These are phyloP conservation scores for Scelioninae gen. 1 DNA, from an alignment of 2,888 invertebrate genomes.

Conservation along the genomic window DNA sequence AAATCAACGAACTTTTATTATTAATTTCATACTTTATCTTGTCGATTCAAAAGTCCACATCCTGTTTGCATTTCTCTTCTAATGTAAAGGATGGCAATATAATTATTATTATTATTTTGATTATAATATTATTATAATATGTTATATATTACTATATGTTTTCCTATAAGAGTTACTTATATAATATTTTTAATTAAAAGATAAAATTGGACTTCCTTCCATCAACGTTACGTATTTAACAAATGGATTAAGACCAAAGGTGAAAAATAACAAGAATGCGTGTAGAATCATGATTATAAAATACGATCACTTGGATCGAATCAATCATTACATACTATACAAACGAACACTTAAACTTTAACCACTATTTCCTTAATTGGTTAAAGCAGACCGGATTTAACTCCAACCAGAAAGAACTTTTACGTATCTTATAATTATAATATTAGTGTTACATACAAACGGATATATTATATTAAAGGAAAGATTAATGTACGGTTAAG, in stretches of 20 bases:
- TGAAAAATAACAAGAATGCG: slow-evolving; percentile 25
- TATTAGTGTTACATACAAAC: slow-evolving; percentile 31
- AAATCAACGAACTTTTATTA: slow-evolving; percentile 32
- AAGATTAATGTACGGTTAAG: slow-evolving; percentile 29
- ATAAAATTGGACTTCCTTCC: slow-evolving; percentile 15
- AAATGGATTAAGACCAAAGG: slow-evolving; percentile 12
- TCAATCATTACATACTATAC: slow-evolving; percentile 35
- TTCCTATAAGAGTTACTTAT: background rate
- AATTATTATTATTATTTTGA: background rate
- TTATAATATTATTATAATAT: background rate
- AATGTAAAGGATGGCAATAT: background rate
- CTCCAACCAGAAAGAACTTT: slow-evolving; percentile 17
- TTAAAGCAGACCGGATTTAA: slow-evolving; percentile 33
- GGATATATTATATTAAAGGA: slow-evolving; percentile 11
- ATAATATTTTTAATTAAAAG: slow-evolving; percentile 29
- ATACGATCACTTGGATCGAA: slow-evolving; percentile 28
- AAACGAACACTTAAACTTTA: slow-evolving; percentile 12
- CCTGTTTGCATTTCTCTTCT: slow-evolving; percentile 38
- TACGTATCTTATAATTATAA: slow-evolving; percentile 38
- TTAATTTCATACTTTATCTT: slow-evolving; percentile 26
- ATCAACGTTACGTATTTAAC: slow-evolving; percentile 32
- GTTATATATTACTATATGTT: slow-evolving; percentile 2
- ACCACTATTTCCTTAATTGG: slow-evolving; percentile 41
- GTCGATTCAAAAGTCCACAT: slow-evolving; percentile 26
- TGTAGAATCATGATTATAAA: slow-evolving; percentile 37